These are phyloP conservation scores for Callimorpha dominula DNA, from an alignment of 2,888 invertebrate genomes.

Conservation along the genomic window DNA sequence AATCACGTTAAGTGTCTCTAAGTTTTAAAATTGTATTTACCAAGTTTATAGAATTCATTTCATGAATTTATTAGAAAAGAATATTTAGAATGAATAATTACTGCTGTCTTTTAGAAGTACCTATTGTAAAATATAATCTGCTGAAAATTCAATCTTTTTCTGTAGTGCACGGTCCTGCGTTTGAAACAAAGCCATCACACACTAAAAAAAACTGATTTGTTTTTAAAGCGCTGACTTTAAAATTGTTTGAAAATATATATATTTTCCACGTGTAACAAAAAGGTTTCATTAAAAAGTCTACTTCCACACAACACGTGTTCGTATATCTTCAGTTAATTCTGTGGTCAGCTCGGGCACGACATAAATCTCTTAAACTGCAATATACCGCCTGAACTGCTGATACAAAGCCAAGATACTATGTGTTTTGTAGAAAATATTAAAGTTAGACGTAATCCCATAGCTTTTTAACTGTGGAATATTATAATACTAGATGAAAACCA, in stretches of 20 bases:
- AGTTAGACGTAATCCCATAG: background rate
- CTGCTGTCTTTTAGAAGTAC: too few species aligned
- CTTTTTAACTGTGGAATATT: background rate
- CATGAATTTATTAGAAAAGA: too few species aligned
- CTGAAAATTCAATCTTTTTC: too few species aligned
- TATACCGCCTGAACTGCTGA: constrained; percentile 29
- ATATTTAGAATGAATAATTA: too few species aligned
- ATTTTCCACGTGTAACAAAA: background rate
- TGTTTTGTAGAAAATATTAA: background rate
- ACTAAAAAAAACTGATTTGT: background rate
- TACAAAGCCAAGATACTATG: background rate
- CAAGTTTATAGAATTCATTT: too few species aligned
- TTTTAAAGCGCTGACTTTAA: background rate
- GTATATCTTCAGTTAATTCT: constrained; percentile 52
- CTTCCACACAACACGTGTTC: constrained; percentile 3
- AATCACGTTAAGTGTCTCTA: too few species aligned
- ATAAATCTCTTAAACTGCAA: constrained; percentile 63
- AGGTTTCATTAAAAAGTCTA: constrained; percentile 10
- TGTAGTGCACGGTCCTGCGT: too few species aligned
- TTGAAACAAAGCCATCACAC: too few species aligned
- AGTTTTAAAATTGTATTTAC: too few species aligned
- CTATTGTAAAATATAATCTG: too few species aligned
- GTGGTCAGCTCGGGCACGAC: constrained; percentile 45
- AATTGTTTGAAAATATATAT: constrained; percentile 3
- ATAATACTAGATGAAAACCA: too few species aligned